Evolutionary conservation across 1,140 invertebrate species (phyloP).

Genomic region (Drosophila triauraria): DNA sequence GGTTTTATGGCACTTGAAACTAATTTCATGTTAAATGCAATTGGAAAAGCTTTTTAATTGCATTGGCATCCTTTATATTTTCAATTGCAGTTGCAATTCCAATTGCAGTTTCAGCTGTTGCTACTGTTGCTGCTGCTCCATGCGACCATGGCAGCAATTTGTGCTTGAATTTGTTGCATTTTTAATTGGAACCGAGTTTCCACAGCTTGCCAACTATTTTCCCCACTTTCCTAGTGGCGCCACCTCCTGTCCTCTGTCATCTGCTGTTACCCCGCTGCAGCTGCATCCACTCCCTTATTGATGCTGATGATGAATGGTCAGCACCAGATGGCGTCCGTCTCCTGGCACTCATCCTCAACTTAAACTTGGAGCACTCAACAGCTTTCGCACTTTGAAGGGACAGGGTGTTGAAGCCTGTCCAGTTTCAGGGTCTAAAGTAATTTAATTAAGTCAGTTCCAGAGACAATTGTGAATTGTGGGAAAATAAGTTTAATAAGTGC

Average conservation of each 20-base stretch:
- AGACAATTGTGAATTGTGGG: neutral
- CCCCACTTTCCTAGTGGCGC: constrained; percentile 23
- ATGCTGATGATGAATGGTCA: constrained; percentile 47
- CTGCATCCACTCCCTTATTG: constrained; percentile 15
- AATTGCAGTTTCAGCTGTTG: constrained; percentile 2
- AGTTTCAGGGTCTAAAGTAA: constrained; percentile 8
- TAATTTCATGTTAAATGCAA: constrained; percentile 54
- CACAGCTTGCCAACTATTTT: constrained; percentile 56
- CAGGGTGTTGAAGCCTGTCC: neutral
- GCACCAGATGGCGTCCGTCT: constrained; percentile 30
- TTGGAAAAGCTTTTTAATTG: constrained; percentile 55
- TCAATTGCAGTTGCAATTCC: constrained; percentile 23
- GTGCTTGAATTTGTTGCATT: constrained; percentile 46
- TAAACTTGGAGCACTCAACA: constrained; percentile 23
- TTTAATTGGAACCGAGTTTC: constrained; percentile 51
- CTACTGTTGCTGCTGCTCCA: constrained; percentile 8
- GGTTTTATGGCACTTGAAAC: constrained; percentile 47
- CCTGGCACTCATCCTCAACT: neutral
- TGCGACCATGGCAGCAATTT: constrained; percentile 23
- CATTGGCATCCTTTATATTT: constrained; percentile 43
- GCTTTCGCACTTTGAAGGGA: constrained; percentile 1
- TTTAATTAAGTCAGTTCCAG: constrained; percentile 1
- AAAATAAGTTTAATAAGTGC: neutral
- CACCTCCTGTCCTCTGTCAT: constrained; percentile 4
- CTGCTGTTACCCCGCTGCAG: constrained; percentile 21